phyloP scores from a whole-genome alignment of 2,113 vertebrate species.

The Vombatus ursinus region DNA sequence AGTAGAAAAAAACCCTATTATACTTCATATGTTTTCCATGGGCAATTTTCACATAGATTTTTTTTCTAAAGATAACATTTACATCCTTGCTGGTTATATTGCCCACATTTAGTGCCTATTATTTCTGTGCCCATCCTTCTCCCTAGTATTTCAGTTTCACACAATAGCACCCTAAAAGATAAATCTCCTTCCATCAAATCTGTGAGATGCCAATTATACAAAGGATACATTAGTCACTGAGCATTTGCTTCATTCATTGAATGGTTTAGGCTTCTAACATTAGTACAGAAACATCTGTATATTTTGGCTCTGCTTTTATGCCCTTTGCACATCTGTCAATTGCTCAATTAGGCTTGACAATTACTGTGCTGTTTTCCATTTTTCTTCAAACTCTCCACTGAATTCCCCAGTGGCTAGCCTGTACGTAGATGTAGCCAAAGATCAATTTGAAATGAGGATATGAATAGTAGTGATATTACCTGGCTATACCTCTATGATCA shows the following conservation, averaged over 20 bases:
- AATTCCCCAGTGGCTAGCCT: neutral
- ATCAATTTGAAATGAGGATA: neutral
- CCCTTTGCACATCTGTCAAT: neutral
- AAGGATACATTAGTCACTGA: slow-evolving; percentile 9
- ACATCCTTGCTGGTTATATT: neutral
- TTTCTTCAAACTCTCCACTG: slow-evolving; percentile 21
- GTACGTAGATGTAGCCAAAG: neutral
- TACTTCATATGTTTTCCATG: neutral
- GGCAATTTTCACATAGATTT: neutral
- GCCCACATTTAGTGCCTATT: neutral
- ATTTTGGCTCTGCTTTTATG: slow-evolving; percentile 1
- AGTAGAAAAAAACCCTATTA: neutral
- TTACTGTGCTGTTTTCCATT: neutral
- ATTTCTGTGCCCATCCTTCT: neutral
- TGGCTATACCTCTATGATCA: neutral
- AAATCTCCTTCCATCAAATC: slow-evolving; percentile 16
- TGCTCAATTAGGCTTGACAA: slow-evolving; percentile 4
- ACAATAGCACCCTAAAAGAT: neutral
- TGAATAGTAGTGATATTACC: neutral
- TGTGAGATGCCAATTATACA: slow-evolving; percentile 7
- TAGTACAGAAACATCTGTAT: slow-evolving; percentile 13
- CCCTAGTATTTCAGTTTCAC: neutral
- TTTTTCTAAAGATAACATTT: neutral
- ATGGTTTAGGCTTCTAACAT: neutral
- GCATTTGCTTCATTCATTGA: neutral